Evolutionary conservation across 2,113 vertebrate species (phyloP), one percentile per base, ranked within the genome.

Genomic region (Dicrurus megarhynchus): DNA sequence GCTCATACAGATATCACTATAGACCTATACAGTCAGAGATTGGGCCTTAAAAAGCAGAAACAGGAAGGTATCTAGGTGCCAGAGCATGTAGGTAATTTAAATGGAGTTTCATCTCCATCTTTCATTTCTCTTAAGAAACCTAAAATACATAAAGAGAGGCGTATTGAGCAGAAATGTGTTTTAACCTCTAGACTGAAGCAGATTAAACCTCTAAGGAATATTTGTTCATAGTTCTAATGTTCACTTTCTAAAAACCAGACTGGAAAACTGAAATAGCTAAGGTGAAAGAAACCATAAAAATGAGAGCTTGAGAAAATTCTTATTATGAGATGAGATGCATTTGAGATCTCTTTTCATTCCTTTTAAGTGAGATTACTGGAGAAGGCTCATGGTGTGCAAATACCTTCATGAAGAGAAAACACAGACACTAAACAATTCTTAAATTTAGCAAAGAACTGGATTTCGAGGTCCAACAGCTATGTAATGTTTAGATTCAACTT

Each of bases 1-100:
- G 61, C 8, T 57, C 1, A 2, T 1, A 18, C 6, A 67, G 28
- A 63, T 19, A 55, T 39, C 35, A 33, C 39, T 71, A 11, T 0
- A 87, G 32, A 61, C 13, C 13, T 61, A 37, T 32, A 13, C 14
- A 74, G 26, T 19, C 11, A 37, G 39, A 70, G 13, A 59, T 1
- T 55, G 14, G 28, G 16, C 52, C n/a, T 78, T 65, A 67, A 63
- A 87, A 84, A 55, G 33, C 23, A 84, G 42, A 7, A 85, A 9
- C 1, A 67, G 21, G 53, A 63, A 74, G 26, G 37, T 35, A 47
- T 63, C 69, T 49, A 35, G 16, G 5, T 63, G 28, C 46, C 52
- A 81, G 52, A 46, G 3, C 17, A 18, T 12, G 16, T 18, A 77
- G 46, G 32, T 61, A 57, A 67, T 78, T 91, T 70, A 77, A 87